Evolutionary conservation across 2,113 vertebrate species (phyloP).

Genomic region (Sula dactylatra): DNA sequence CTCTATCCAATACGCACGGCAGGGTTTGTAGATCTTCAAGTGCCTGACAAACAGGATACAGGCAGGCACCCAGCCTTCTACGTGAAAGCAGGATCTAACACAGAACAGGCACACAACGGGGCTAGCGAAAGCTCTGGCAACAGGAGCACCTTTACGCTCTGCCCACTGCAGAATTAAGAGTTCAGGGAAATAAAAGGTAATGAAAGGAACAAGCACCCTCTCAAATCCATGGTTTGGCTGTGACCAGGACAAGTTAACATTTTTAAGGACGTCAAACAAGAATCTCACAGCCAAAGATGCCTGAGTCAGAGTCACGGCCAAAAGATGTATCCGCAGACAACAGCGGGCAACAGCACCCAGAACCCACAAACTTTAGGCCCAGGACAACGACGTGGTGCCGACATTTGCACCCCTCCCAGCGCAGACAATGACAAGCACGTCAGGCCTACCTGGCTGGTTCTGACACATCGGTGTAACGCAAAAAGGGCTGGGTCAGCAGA

Average conservation of each 20-base stretch:
- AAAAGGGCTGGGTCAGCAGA: background rate
- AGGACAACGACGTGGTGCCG: background rate
- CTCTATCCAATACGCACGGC: background rate
- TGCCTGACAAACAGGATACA: background rate
- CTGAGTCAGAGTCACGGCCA: background rate
- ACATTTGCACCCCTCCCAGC: background rate
- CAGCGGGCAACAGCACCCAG: background rate
- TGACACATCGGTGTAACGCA: background rate
- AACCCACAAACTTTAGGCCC: background rate
- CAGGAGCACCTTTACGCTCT: background rate
- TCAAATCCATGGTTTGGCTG: background rate
- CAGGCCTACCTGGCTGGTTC: background rate
- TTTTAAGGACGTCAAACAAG: background rate
- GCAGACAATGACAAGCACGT: fast-evolving
- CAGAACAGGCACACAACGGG: fast-evolving
- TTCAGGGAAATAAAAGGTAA: background rate
- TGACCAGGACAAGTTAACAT: background rate
- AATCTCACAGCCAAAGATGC: background rate
- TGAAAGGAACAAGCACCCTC: background rate
- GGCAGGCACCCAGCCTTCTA: background rate
- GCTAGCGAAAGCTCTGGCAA: background rate
- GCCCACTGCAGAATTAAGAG: background rate
- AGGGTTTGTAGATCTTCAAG: background rate
- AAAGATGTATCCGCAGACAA: background rate
- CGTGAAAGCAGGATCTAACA: background rate